phyloP scores from a whole-genome alignment of 2,888 invertebrate species.

The Drosophila borealis region DNA sequence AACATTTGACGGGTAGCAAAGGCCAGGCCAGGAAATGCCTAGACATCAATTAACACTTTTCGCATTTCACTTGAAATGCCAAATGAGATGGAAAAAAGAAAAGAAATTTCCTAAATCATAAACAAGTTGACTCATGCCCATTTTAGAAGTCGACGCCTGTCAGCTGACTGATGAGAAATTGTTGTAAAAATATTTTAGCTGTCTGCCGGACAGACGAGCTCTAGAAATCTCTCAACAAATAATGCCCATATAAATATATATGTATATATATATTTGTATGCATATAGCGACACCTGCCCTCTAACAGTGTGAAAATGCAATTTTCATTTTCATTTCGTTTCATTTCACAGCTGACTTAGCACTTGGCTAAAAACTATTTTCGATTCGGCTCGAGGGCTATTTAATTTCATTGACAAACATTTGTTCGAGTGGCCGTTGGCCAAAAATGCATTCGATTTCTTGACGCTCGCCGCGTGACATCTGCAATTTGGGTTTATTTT shows the following conservation, averaged over 20 bases:
- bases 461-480: constrained; percentile 59
- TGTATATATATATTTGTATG: constrained; percentile 5
- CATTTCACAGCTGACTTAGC: constrained; percentile 37
- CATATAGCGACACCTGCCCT: constrained; percentile 27
- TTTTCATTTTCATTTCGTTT: constrained; percentile 28
- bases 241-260: background rate
- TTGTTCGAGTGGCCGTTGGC: constrained; percentile 14
- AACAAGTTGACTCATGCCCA: constrained; percentile 35
- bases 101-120: constrained; percentile 25
- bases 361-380: constrained; percentile 22
- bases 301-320: constrained; percentile 34
- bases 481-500: constrained; percentile 58
- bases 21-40: constrained; percentile 21
- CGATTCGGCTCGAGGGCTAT: constrained; percentile 16
- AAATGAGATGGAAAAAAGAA: background rate
- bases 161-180: constrained; percentile 29
- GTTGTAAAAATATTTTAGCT: constrained; percentile 34
- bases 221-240: constrained; percentile 1
- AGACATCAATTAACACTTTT: constrained; percentile 32
- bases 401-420: constrained; percentile 56
- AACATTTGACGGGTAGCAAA: background rate
- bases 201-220: background rate
- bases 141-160: constrained; percentile 26
- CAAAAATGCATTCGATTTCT: constrained; percentile 51
- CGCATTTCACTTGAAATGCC: constrained; percentile 27